Base-by-base conservation (phyloP, 2,113 vertebrate species). In the Strix uralensis region DNA sequence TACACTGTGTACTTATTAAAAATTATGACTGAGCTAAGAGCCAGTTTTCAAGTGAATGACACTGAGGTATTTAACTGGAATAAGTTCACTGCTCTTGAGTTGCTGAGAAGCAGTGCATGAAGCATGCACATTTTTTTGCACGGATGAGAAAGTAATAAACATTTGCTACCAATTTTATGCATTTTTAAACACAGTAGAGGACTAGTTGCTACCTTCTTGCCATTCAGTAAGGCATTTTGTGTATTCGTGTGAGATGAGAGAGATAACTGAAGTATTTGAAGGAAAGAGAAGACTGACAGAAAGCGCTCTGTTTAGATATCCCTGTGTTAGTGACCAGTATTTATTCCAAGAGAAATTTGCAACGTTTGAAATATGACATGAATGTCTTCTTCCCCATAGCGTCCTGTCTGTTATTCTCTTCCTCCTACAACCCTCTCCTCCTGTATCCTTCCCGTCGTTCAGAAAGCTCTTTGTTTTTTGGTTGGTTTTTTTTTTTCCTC, bases 101-200 rank as follows among this genome's bases (percentile, higher is more conserved):
- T 97, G 81, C 88, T 89, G 85, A 77, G 96, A 95, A 97, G 89
- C 92, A 86, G 94, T 92, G 88, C 94, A 70, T 96, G 94, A 95
- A 97, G 92, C 86, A 63, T 92, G 81, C 62, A 71, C 88, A 74
- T 95, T 93, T 93, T 90, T 95, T 94, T 96, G 10, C 88, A 95
- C 1, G 58, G 85, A 61, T 96, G 93, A 93, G 54, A 85, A 93
- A 84, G n/a, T 92, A 94, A 69, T 75, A 89, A 95, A 94, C 61
- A 77, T 91, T 94, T 92, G 58, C 86, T 71, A 92, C 81, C n/a
- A 75, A 85, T 89, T 92, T 84, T 61, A 66, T 89, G 91, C 57
- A 62, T 95, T 96, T 93, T 94, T 81, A 94, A 93, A 86, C 59
- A 86, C 25, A 4, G 38, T 57, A 92, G 63, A 92, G 55, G 36